Base-by-base conservation (phyloP, 2,113 vertebrate species). In the Turdus rufiventris region DNA sequence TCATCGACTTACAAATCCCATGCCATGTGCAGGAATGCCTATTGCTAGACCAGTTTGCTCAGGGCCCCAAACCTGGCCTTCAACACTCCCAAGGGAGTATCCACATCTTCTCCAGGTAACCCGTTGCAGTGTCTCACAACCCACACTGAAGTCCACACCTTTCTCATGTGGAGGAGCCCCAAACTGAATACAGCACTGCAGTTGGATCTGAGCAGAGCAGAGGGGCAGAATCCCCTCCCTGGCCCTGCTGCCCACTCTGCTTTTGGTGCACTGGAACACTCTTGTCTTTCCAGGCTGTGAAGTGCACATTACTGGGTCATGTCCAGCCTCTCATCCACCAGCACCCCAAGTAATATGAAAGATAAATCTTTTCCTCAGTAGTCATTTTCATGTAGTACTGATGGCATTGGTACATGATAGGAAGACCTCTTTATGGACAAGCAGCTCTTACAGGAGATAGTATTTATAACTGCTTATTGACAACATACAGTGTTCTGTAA, bases 381-480 rank as follows among this genome's bases (percentile, higher is more conserved):
- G 56, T 82, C 8, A 86, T 95, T 96, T 92, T 94, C 48, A 40
- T 65, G 9, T 19, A 42, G 89, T 92, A 90, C 72, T 95, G 72
- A 86, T 77, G 63, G 68, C 66, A 38, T 42, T 75, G 54, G 51
- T 88, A 60, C 29, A 9, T 73, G 78, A 83, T 61, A 89, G 85
- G 97, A 95, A 65, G 61, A 91, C 8, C 57, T 13, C 33, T 95
- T 97, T 93, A 70, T 80, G 68, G 79, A 82, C 67, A 88, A 93
- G 87, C 66, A 94, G 76, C 88, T 93, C 82, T 92, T 95, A 95
- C 87, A 95, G 83, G 67, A 95, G 88, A 84, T 61, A 94, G 90
- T 81, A 93, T 97, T 97, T 97, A 86, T 96, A 97, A 95, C 91
- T 91, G 92, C 74, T 83, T 97, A 88, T 96, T 97, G 94, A 96